phyloP scores from a whole-genome alignment of 2,888 invertebrate genomes.

The Hyposoter dolosus region DNA sequence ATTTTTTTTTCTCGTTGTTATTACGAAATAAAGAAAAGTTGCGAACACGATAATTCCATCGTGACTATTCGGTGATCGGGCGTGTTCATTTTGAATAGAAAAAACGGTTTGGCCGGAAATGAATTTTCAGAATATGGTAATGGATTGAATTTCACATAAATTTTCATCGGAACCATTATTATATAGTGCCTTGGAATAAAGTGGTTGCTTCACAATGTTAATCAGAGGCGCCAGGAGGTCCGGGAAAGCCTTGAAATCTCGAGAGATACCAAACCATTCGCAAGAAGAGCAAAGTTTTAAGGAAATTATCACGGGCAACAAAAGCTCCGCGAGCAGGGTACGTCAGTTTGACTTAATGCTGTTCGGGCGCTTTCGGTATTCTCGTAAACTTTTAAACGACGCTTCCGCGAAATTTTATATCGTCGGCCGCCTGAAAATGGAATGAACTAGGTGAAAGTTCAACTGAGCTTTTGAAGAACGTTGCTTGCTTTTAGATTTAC shows the following conservation, averaged over 20 bases:
- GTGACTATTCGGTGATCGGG: neutral
- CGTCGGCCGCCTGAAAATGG: neutral
- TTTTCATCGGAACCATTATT: neutral
- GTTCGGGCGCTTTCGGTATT: constrained; percentile 17
- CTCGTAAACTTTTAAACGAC: constrained; percentile 41
- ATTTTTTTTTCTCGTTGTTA: neutral
- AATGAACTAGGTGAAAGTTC: constrained; percentile 35
- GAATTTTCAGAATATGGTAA: neutral
- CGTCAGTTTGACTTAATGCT: constrained; percentile 29
- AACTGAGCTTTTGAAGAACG: constrained; percentile 27
- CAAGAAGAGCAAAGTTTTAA: neutral
- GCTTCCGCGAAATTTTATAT: constrained; percentile 25
- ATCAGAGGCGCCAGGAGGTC: neutral
- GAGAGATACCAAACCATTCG: constrained; percentile 4
- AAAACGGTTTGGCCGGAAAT: neutral
- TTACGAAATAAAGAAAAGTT: neutral
- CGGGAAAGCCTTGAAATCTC: neutral
- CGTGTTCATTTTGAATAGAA: neutral
- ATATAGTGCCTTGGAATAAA: neutral
- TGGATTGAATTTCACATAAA: neutral
- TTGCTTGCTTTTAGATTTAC: constrained; percentile 17
- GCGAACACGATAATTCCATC: neutral
- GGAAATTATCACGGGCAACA: constrained; percentile 3
- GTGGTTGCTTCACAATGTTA: neutral
- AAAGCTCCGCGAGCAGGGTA: constrained; percentile 24